phyloP scores from a whole-genome alignment of 2,113 vertebrate species.

The Ictalurus punctatus region DNA sequence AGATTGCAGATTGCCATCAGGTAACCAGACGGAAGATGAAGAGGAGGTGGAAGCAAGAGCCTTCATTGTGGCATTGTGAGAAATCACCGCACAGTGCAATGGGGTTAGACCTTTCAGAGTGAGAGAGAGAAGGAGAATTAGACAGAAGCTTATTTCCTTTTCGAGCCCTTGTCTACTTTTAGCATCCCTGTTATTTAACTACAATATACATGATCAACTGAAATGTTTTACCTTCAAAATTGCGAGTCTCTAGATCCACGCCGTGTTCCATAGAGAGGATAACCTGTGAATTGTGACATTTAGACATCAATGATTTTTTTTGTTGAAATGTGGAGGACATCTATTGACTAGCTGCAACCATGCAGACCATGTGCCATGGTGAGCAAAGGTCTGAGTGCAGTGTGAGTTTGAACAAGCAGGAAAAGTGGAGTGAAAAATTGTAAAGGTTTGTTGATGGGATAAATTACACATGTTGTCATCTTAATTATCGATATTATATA shows the following conservation, averaged over 20 bases:
- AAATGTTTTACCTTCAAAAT: conserved; percentile 81
- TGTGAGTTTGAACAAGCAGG: neutral
- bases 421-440: neutral
- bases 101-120: conserved; percentile 80
- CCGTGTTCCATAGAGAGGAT: conserved; percentile 70
- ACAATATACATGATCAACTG: neutral
- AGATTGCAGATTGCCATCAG: conserved; percentile 58
- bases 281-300: conserved; percentile 64
- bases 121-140: neutral
- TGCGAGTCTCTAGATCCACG: conserved; percentile 80
- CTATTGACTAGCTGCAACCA: neutral
- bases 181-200: neutral
- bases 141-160: neutral
- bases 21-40: conserved; percentile 45
- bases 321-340: neutral
- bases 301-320: neutral
- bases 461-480: neutral
- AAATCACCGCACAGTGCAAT: conserved; percentile 83
- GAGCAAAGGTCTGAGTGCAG: neutral
- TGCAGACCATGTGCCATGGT: neutral
- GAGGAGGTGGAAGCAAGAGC: conserved; percentile 45
- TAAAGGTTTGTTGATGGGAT: neutral
- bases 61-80: conserved; percentile 77
- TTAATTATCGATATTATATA: neutral
- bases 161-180: neutral